These are phyloP conservation scores for Eretmocerus hayati DNA, from an alignment of 2,888 invertebrate species.

Conservation along the genomic window DNA sequence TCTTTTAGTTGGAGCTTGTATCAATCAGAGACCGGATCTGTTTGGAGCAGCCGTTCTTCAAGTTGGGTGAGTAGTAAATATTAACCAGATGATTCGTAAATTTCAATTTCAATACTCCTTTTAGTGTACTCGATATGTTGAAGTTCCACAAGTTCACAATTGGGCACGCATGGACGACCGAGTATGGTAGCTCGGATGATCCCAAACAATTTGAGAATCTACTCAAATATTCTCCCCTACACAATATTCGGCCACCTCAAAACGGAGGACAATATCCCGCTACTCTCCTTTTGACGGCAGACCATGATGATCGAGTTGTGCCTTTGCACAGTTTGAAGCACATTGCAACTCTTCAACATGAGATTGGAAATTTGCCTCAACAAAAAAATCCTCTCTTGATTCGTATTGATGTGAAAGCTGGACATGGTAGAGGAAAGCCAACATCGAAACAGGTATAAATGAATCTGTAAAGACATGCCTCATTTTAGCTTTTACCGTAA, in stretches of 20 bases:
- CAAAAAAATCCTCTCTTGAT: conserved; percentile 84
- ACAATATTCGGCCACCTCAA: conserved; percentile 70
- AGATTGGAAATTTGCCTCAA: conserved; percentile 53
- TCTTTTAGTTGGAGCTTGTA: conserved; percentile 86
- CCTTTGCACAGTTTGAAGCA: conserved; percentile 95
- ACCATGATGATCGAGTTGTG: conserved; percentile 97
- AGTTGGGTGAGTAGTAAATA: conserved; percentile 59
- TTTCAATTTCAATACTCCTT: no score
- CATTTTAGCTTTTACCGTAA: background rate
- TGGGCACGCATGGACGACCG: conserved; percentile 93
- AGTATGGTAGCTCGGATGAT: conserved; percentile 88
- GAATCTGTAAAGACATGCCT: no score
- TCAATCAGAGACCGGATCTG: conserved; percentile 91
- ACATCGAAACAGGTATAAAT: conserved; percentile 77
- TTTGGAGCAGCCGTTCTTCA: conserved; percentile 89
- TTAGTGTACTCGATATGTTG: conserved; percentile 92
- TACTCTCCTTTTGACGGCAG: conserved; percentile 86
- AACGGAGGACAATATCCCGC: conserved; percentile 77
- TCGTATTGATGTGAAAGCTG: conserved; percentile 89
- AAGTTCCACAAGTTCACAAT: conserved; percentile 97
- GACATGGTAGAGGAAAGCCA: conserved; percentile 96
- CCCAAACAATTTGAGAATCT: conserved; percentile 79
- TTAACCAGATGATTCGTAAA: no score
- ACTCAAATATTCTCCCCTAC: conserved; percentile 85
- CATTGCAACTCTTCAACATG: conserved; percentile 82